Evolutionary conservation across 2,797 vertebrate genomes (phyloP), one percentile per base, ranked within the genome.

Genomic region (Otolemur crassicaudatus): DNA sequence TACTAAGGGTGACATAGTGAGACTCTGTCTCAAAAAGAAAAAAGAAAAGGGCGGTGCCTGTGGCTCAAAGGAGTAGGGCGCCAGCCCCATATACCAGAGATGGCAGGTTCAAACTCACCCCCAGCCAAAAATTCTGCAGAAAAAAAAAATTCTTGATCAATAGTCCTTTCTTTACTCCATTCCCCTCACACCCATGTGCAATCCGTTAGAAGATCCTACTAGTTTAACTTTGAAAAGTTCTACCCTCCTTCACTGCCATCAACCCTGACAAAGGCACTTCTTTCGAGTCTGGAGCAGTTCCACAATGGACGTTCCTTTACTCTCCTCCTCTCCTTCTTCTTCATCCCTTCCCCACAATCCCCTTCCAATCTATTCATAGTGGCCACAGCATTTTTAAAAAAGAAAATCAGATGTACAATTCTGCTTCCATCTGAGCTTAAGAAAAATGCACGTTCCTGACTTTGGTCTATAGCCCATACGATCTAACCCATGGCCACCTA

Each of bases 131-230:
- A 56, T 40, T 40, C 40, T 43, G 40, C 40, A 7, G 6, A 43
- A 43, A 43, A 43, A 43, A 43, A 43, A 43, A 43, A 43, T 43
- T 46, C 34, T 77, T 65, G 29, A 70, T 58, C 43, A 46, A 31
- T n/a, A 53, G 46, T 5, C 73, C 29, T 31, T n/a, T 49, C 31
- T 77, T 58, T 63, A 61, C 19, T 9, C 67, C 40, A 17, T 63
- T 46, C 14, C 17, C 31, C 37, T 87, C 16, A 27, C 0, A 7
- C 0, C 5, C 17, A 49, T 1, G 46, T n/a, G 23, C 3, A 22
- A 27, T 20, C 43, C 81, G 76, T 17, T 65, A 75, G 40, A n/a
- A 69, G 43, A 67, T 53, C 29, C 12, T 25, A 6, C 11, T 13
- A 22, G n/a, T 53, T 37, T 37, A 37, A 88, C 23, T 20, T 61